Conservation (phyloP, 2,797 vertebrate genomes). For the Taeniopygia guttata region DNA sequence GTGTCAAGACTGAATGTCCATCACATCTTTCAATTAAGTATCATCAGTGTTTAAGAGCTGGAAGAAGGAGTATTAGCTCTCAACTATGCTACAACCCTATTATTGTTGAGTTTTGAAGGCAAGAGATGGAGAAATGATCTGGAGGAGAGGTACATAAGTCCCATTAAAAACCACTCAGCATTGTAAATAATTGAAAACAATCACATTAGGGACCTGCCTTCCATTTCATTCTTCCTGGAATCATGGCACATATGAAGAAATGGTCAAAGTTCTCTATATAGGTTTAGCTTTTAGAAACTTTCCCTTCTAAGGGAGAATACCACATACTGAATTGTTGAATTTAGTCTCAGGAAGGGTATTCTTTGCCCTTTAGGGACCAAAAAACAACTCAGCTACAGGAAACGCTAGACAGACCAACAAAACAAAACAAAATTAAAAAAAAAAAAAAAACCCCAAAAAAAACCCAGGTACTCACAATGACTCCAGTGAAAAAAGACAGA, state of each 20-base stretch:
- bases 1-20: background rate
- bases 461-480: background rate
- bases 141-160: slow-evolving; percentile 54
- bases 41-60: slow-evolving; percentile 6
- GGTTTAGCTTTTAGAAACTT: background rate
- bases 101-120: background rate
- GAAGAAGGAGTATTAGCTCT: background rate
- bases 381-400: background rate
- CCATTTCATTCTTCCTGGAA: slow-evolving; percentile 61
- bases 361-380: background rate
- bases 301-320: background rate
- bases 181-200: slow-evolving; percentile 76
- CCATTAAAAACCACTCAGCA: slow-evolving; percentile 71
- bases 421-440: too few species aligned
- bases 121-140: slow-evolving; percentile 35
- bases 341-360: background rate
- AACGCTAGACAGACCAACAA: background rate
- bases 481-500: background rate
- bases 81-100: background rate
- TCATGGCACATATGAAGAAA: background rate
- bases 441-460: too few species aligned
- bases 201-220: slow-evolving; percentile 30
- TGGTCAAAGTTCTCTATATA: background rate
- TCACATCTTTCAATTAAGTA: background rate
- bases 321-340: background rate